These are phyloP conservation scores for Drosophila cardini DNA, from an alignment of 1,140 invertebrate species.

Conservation along the genomic window DNA sequence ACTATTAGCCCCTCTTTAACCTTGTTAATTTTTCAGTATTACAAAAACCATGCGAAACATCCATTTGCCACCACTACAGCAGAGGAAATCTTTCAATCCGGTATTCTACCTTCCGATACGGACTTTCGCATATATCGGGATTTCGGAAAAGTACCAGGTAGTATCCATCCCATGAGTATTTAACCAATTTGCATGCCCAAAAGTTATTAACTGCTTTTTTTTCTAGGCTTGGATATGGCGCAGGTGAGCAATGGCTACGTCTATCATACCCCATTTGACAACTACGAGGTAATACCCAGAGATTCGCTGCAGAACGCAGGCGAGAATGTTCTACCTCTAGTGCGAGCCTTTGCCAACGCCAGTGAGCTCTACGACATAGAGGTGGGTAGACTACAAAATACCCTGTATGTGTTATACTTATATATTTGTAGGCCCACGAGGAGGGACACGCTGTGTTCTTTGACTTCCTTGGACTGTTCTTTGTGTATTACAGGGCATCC, in stretches of 20 bases:
- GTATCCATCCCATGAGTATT: no score
- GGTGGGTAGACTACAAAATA: conserved; percentile 29
- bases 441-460: conserved; percentile 90
- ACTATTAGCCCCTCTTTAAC: no score
- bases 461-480: conserved; percentile 91
- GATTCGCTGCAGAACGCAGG: conserved; percentile 94
- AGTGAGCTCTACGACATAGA: conserved; percentile 86
- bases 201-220: background rate
- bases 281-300: conserved; percentile 89
- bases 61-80: conserved; percentile 95
- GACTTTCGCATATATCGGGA: conserved; percentile 98
- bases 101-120: conserved; percentile 96
- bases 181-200: no score
- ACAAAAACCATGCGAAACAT: conserved; percentile 85
- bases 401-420: background rate
- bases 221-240: conserved; percentile 63
- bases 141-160: conserved; percentile 90
- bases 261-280: conserved; percentile 94
- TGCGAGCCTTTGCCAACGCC: conserved; percentile 87
- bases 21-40: conserved; percentile 46
- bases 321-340: conserved; percentile 90
- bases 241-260: conserved; percentile 97
- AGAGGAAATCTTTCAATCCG: conserved; percentile 97
- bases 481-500: conserved; percentile 87
- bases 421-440: conserved; percentile 72